Conservation (phyloP, 2,797 vertebrate genomes). For the Garrulus glandarius region DNA sequence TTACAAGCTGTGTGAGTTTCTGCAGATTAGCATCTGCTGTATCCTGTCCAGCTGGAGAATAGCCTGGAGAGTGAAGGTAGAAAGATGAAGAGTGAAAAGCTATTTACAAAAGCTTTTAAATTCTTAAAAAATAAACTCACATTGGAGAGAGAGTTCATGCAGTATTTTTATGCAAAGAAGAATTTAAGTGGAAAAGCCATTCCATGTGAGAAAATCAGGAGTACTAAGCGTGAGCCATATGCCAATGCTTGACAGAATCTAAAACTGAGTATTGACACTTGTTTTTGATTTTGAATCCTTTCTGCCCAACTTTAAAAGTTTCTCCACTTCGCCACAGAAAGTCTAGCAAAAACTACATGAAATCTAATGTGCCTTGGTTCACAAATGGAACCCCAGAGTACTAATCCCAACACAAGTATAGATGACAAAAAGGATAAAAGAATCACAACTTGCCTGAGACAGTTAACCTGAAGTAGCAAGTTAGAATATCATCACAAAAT, state of each 20-base stretch:
- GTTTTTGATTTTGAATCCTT: background rate
- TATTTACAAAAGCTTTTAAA: constrained; percentile 42
- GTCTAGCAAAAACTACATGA: background rate
- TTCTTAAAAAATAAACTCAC: background rate
- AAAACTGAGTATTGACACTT: background rate
- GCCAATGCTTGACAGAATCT: background rate
- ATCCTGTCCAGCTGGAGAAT: constrained; percentile 84
- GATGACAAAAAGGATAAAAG: background rate
- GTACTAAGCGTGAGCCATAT: background rate
- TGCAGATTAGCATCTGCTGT: constrained; percentile 93
- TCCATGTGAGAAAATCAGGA: background rate
- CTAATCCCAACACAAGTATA: background rate
- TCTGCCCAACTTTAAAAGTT: background rate
- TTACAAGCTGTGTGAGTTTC: constrained; percentile 99
- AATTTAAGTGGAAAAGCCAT: background rate
- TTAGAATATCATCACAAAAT: constrained; percentile 91
- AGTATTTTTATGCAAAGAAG: background rate
- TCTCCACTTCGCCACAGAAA: background rate
- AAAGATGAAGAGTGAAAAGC: constrained; percentile 65
- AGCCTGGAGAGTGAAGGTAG: constrained; percentile 79
- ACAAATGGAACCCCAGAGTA: background rate
- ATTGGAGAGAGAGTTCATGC: background rate
- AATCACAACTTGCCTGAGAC: constrained; percentile 75
- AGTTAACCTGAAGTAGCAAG: constrained; percentile 82
- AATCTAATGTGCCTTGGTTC: background rate